These are phyloP conservation scores for Aurelia aurita complex sp. Pacific DNA, from an alignment of 30 jellyfish, hydroid and myxozoan genomes.

Conservation along the genomic window DNA sequence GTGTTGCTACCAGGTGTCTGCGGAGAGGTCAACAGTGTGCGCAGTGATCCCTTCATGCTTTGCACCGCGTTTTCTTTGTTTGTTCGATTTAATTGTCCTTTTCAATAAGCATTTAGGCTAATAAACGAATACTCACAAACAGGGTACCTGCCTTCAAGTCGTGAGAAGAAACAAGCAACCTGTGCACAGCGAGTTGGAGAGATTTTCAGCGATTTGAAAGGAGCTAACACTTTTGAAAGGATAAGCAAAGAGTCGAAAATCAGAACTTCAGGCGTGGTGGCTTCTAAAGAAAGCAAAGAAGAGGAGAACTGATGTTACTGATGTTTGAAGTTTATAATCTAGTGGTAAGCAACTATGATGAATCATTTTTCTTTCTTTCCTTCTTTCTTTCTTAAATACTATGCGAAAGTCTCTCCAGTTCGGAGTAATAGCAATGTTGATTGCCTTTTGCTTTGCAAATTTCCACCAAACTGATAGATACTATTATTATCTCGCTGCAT, in stretches of 20 bases:
- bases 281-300: no score
- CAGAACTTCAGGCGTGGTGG: no score
- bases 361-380: no score
- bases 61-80: constrained; percentile 39
- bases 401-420: no score
- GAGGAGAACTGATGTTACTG: no score
- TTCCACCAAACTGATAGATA: no score
- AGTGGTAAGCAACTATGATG: no score
- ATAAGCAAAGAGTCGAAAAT: background rate
- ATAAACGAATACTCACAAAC: constrained; percentile 11
- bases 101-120: constrained; percentile 16
- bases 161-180: constrained; percentile 1
- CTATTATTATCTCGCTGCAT: no score
- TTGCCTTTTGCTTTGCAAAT: no score
- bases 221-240: background rate
- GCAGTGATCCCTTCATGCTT: constrained; percentile 64
- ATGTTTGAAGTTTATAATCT: no score
- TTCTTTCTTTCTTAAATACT: no score
- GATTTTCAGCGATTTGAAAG: background rate
- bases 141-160: constrained; percentile 17
- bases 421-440: no score
- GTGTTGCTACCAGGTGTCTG: constrained; percentile 35
- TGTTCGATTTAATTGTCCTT: constrained; percentile 7
- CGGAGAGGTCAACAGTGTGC: constrained; percentile 54
- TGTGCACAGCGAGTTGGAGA: background rate